These are phyloP conservation scores for Oreochromis mossambicus DNA, from an alignment of 2,797 vertebrate genomes.

Conservation along the genomic window DNA sequence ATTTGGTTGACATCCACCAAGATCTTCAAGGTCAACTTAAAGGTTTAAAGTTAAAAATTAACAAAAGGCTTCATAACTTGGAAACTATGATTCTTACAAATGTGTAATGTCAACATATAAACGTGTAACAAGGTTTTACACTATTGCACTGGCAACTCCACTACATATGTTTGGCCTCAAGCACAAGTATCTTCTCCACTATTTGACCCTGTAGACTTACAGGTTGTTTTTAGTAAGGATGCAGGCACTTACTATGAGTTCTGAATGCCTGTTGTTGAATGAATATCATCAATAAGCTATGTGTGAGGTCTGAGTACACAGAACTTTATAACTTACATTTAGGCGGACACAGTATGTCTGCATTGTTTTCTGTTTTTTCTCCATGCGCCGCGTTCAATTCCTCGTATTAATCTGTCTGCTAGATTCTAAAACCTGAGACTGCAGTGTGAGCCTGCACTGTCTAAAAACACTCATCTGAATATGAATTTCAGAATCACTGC, in stretches of 20 bases:
- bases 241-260: not conserved
- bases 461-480: not conserved
- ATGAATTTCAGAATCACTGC: not conserved
- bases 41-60: not conserved
- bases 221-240: not conserved
- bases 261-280: not conserved
- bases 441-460: not conserved
- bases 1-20: not conserved
- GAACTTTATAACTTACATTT: not conserved
- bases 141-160: not conserved
- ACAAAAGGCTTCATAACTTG: not conserved
- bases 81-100: not conserved
- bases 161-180: not conserved
- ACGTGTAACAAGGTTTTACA: not conserved
- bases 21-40: not conserved
- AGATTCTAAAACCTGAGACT: not conserved
- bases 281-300: not conserved
- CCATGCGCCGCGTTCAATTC: accelerated
- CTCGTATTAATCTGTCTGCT: not conserved
- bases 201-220: not conserved
- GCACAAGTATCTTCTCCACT: not conserved
- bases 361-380: not conserved
- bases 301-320: not conserved
- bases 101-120: not conserved
- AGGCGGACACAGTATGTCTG: not conserved